phyloP scores from a whole-genome alignment of 64 coral and sea anemone species.

The Pachyseris speciosa region DNA sequence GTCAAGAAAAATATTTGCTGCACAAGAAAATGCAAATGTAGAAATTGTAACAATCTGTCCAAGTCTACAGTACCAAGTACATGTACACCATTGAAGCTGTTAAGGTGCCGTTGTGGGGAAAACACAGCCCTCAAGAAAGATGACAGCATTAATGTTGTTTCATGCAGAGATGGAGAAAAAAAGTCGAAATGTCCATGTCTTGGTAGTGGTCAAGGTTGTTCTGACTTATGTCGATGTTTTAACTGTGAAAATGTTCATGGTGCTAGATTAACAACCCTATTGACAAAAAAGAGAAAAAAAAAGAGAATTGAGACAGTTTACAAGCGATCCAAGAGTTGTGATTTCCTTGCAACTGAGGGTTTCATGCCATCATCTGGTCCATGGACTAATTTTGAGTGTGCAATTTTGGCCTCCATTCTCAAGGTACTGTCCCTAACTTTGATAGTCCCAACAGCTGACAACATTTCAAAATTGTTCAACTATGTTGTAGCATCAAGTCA shows the following conservation, averaged over 20 bases:
- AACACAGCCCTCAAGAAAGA: background rate
- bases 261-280: background rate
- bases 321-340: background rate
- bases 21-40: background rate
- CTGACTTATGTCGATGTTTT: background rate
- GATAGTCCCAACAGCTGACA: background rate
- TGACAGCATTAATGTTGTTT: background rate
- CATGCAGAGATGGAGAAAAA: background rate
- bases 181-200: background rate
- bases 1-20: background rate
- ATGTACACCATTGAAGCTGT: background rate
- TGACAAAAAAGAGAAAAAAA: background rate
- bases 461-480: background rate
- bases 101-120: background rate
- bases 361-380: background rate
- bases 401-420: background rate
- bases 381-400: conserved; percentile 2
- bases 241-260: background rate
- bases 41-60: background rate
- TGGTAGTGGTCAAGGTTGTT: background rate
- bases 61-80: background rate
- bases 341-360: background rate
- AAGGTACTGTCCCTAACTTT: background rate
- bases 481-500: background rate
- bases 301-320: background rate